phyloP scores from a whole-genome alignment of 2,113 vertebrate genomes.

The Tragelaphus buxtoni region DNA sequence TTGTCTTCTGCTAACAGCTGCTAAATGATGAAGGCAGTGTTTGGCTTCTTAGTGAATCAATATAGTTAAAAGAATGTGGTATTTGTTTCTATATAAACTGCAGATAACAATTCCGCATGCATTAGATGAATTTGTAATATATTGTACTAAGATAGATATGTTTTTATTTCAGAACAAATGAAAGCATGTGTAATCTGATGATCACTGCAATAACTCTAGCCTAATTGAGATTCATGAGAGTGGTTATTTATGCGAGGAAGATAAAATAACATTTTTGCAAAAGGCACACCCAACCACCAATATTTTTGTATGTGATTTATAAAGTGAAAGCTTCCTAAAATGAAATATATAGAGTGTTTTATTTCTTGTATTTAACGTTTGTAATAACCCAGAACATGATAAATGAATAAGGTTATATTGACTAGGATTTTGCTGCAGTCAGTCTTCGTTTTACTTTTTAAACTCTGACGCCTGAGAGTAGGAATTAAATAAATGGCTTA shows the following conservation, averaged over 20 bases:
- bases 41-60: conserved; percentile 41
- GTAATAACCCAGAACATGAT: conserved; percentile 53
- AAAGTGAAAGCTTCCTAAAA: conserved; percentile 22
- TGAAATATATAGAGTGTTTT: conserved; percentile 43
- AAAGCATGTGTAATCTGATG: conserved; percentile 54
- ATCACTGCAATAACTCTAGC: conserved; percentile 39
- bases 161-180: conserved; percentile 54
- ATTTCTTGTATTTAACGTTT: conserved; percentile 64
- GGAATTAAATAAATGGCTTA: conserved; percentile 76
- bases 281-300: not conserved
- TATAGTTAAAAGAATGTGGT: conserved; percentile 35
- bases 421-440: conserved; percentile 67
- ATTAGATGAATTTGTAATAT: conserved; percentile 35
- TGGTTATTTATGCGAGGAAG: conserved; percentile 28
- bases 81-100: conserved; percentile 20
- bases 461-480: conserved; percentile 59
- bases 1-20: not conserved
- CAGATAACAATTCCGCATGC: conserved; percentile 42
- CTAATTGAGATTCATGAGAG: conserved; percentile 51
- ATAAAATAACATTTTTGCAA: conserved; percentile 45
- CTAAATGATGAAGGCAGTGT: not conserved
- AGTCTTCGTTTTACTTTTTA: conserved; percentile 74
- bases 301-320: conserved; percentile 44
- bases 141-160: conserved; percentile 26
- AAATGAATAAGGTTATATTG: conserved; percentile 71